Evolutionary conservation across 1,140 invertebrate species (phyloP).

Genomic region (Tigriopus japonicus): DNA sequence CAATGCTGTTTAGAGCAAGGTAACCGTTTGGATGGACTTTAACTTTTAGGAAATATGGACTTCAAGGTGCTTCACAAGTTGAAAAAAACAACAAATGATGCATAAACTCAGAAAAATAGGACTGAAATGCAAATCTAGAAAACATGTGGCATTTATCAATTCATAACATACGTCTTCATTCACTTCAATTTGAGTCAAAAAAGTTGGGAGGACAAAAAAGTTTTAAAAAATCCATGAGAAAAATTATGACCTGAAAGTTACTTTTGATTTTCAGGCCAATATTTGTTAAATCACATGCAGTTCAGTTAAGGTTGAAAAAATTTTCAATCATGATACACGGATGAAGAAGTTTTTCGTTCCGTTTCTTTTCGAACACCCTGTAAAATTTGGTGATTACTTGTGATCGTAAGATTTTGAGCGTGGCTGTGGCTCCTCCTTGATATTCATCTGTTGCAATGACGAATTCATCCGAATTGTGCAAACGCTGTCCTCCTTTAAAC

Average conservation of each 20-base stretch:
- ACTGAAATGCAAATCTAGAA: background rate
- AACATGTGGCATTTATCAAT: background rate
- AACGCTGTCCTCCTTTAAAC: conserved; percentile 23
- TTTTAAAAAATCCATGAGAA: background rate
- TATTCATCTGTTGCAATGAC: conserved; percentile 1
- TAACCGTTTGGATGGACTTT: too few species aligned
- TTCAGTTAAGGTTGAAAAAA: background rate
- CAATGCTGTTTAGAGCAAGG: too few species aligned
- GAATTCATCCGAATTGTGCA: background rate
- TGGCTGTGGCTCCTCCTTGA: conserved; percentile 11
- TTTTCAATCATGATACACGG: background rate
- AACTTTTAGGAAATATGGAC: too few species aligned
- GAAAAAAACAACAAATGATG: too few species aligned
- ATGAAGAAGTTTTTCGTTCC: background rate
- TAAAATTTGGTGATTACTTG: too few species aligned
- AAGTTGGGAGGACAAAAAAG: background rate
- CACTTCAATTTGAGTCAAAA: background rate
- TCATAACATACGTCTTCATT: background rate
- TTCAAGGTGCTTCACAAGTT: too few species aligned
- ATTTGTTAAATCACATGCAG: background rate
- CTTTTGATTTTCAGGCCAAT: too few species aligned
- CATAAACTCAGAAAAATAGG: too few species aligned
- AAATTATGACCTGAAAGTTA: too few species aligned
- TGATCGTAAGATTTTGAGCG: background rate
- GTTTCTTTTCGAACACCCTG: too few species aligned